A percentile compares a stretch with the other conserved stretches of the same genome.
phyloP scores from a whole-genome alignment of 2,113 vertebrate species.

The Phycodurus eques region DNA sequence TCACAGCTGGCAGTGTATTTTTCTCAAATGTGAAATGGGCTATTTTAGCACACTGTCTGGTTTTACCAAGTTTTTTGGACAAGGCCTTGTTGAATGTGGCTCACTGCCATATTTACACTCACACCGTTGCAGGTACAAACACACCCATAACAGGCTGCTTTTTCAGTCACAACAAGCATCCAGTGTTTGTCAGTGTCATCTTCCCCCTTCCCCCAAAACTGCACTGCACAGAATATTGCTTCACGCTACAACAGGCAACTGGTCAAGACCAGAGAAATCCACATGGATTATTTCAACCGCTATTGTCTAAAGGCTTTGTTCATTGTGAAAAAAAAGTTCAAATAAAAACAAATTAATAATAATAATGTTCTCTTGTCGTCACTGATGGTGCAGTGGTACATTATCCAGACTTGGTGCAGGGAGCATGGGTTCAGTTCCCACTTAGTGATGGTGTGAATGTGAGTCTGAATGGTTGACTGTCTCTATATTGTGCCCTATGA shows the following conservation, averaged over 20 bases:
- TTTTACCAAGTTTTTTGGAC: conserved; percentile 55
- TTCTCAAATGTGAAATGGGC: conserved; percentile 67
- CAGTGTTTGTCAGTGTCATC: conserved; percentile 68
- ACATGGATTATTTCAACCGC: conserved; percentile 87
- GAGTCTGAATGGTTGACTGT: too few species aligned
- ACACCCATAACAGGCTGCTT: conserved; percentile 51
- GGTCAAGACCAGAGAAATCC: conserved; percentile 82
- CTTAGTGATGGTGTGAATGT: too few species aligned
- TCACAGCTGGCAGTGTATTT: conserved; percentile 78
- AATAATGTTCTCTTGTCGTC: conserved; percentile 78
- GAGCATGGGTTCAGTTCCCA: too few species aligned
- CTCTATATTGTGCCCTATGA: too few species aligned
- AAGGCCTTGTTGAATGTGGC: conserved; percentile 75
- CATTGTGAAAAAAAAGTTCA: conserved; percentile 88
- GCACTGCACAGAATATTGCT: conserved; percentile 68
- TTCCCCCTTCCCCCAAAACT: conserved; percentile 64
- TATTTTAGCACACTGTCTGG: conserved; percentile 80
- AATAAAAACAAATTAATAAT: conserved; percentile 85
- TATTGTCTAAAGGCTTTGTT: conserved; percentile 94
- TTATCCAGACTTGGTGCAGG: too few species aligned
- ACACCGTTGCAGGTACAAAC: conserved; percentile 45
- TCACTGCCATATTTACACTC: conserved; percentile 69
- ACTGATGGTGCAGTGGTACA: too few species aligned
- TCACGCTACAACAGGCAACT: conserved; percentile 77
- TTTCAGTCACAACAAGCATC: conserved; percentile 61